A percentile compares a stretch with the other conserved stretches of the same genome.
These are phyloP conservation scores for Pseudachorutes palmiensis DNA, from an alignment of 1,140 invertebrate genomes.

Conservation along the genomic window DNA sequence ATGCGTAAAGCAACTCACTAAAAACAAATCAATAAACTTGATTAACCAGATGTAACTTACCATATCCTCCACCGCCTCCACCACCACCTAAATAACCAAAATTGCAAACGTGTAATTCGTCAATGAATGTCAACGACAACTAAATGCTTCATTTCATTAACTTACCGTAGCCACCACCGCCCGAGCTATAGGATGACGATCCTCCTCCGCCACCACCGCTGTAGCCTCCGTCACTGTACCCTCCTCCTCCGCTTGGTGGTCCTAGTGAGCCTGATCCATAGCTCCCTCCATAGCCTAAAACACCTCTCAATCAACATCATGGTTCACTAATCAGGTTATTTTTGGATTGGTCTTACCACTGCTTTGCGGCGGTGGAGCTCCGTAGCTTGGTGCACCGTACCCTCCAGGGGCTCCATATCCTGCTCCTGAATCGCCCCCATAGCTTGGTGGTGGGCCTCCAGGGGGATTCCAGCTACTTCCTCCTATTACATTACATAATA, in stretches of 20 bases:
- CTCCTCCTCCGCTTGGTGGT: too few relatives aligned
- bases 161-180: too few relatives aligned
- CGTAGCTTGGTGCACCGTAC: neutral
- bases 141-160: too few relatives aligned
- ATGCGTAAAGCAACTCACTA: neutral
- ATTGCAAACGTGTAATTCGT: neutral
- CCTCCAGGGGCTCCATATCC: neutral
- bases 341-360: neutral
- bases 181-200: too few relatives aligned
- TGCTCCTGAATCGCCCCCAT: constrained; percentile 7
- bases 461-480: constrained; percentile 10
- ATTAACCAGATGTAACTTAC: constrained; percentile 9
- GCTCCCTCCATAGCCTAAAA: constrained; percentile 22
- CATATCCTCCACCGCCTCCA: constrained; percentile 24
- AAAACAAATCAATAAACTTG: neutral
- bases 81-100: constrained; percentile 30
- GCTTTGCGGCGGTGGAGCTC: neutral
- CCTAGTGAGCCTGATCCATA: constrained; percentile 14
- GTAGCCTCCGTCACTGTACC: constrained; percentile 35
- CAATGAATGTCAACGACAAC: too few relatives aligned
- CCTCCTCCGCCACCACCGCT: too few relatives aligned
- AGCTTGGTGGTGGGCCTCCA: neutral
- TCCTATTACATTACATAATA: neutral
- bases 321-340: neutral
- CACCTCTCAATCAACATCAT: neutral